Evolutionary conservation across 2,113 vertebrate genomes (phyloP).

Genomic region (Cynopterus brachyotis): DNA sequence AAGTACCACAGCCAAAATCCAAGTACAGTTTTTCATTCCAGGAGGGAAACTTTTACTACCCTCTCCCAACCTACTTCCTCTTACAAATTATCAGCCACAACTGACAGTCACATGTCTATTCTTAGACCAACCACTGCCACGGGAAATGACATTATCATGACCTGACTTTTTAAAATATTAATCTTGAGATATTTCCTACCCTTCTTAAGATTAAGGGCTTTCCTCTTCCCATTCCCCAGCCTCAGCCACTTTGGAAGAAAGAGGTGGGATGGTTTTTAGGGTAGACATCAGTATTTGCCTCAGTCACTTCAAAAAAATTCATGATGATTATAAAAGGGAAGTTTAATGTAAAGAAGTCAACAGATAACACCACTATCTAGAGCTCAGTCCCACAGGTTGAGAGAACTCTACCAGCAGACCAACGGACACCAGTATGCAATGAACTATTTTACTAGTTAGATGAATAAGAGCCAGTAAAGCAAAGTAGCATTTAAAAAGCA

Average conservation of each 20-base stretch:
- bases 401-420: background rate
- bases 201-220: background rate
- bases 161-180: background rate
- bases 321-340: background rate
- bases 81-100: background rate
- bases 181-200: background rate
- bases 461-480: background rate
- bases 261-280: background rate
- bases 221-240: background rate
- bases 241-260: background rate
- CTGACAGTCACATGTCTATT: background rate
- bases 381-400: background rate
- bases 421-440: background rate
- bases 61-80: background rate
- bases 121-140: background rate
- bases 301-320: background rate
- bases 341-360: background rate
- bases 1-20: background rate
- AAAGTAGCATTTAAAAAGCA: slow-evolving; percentile 7
- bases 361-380: background rate
- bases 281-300: background rate
- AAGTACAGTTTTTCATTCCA: background rate
- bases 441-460: background rate
- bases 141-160: background rate
- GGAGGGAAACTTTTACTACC: background rate